Conservation (phyloP, 2,113 vertebrate species). For the Silurus asotus region DNA sequence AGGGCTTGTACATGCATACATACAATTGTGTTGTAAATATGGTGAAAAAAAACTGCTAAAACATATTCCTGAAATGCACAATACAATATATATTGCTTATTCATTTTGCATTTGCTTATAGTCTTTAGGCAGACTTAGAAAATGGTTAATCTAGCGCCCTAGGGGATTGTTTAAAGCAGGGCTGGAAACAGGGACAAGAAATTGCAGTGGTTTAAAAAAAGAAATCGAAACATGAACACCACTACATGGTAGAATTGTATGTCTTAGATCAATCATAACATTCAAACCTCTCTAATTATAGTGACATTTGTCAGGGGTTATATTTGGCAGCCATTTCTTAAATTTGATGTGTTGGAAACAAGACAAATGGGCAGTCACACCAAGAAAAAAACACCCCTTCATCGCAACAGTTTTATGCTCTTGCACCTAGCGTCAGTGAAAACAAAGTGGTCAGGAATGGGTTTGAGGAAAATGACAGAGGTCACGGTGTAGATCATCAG, state of each 20-base stretch:
- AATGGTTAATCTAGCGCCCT: neutral
- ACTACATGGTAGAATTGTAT: neutral
- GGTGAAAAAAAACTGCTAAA: neutral
- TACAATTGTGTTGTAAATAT: neutral
- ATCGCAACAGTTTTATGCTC: too few relatives aligned
- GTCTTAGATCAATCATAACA: neutral
- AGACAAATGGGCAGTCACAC: too few relatives aligned
- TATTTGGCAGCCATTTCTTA: too few relatives aligned
- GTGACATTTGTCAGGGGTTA: too few relatives aligned
- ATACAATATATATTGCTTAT: neutral
- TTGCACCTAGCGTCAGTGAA: too few relatives aligned
- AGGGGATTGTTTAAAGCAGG: neutral
- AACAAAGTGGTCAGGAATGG: too few relatives aligned
- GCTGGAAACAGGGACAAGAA: neutral
- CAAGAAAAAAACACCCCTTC: too few relatives aligned
- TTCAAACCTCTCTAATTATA: too few relatives aligned
- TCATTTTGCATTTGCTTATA: neutral
- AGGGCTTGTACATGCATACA: neutral
- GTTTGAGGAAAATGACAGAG: too few relatives aligned
- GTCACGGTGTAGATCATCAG: too few relatives aligned
- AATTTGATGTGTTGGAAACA: too few relatives aligned
- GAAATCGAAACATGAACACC: neutral
- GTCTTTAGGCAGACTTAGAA: neutral
- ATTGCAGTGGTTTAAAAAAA: too few relatives aligned
- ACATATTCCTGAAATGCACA: neutral